phyloP scores from a whole-genome alignment of 2,888 invertebrate genomes.

The Lycia hirtaria region DNA sequence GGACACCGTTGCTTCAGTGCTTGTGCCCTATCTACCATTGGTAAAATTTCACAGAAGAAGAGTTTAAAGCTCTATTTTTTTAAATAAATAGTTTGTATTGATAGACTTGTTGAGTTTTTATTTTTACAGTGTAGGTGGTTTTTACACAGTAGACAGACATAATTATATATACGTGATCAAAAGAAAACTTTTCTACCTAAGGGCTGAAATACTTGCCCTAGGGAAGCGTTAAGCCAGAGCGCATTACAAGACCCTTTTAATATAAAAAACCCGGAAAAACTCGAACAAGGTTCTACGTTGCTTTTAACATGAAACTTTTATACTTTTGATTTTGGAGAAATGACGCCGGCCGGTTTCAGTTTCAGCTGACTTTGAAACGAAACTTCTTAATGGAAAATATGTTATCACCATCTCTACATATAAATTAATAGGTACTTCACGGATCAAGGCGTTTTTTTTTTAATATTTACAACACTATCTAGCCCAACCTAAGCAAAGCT shows the following conservation, averaged over 20 bases:
- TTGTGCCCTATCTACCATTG: too few species aligned
- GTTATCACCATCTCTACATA: too few species aligned
- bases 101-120: neutral
- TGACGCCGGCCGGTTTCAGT: neutral
- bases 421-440: too few species aligned
- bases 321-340: neutral
- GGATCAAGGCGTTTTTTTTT: too few species aligned
- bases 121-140: neutral
- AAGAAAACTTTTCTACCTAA: neutral
- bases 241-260: conserved; percentile 11
- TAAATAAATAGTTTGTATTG: too few species aligned
- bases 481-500: too few species aligned
- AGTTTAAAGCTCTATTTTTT: too few species aligned
- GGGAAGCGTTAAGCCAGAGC: conserved; percentile 5
- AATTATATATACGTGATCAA: neutral
- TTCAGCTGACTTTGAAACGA: conserved; percentile 1
- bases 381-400: too few species aligned
- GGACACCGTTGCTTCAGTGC: too few species aligned
- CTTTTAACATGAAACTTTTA: conserved; percentile 8
- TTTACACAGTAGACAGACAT: too few species aligned
- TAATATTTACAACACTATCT: too few species aligned
- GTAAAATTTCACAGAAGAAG: too few species aligned
- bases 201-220: neutral
- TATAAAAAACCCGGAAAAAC: neutral
- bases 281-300: conserved; percentile 8